Evolutionary conservation across 2,888 invertebrate genomes (phyloP).

Genomic region (Cryptus viduatorius): DNA sequence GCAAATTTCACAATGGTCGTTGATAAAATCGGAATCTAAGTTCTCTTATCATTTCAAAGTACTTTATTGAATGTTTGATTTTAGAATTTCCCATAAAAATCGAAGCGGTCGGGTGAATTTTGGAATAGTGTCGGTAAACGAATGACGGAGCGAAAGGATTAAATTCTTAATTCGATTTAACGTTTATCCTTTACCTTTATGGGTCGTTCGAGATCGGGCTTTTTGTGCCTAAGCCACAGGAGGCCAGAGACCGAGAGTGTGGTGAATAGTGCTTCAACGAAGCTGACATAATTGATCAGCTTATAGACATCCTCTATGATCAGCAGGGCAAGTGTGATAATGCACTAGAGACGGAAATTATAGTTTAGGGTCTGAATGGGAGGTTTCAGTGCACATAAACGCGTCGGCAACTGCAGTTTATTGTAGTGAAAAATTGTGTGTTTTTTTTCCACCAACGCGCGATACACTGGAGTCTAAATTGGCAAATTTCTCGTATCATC

Average conservation of each 20-base stretch:
- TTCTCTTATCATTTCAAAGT: too few species aligned
- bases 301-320: conserved; percentile 94
- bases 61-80: too few species aligned
- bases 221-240: conserved; percentile 92
- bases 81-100: too few species aligned
- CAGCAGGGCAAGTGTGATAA: conserved; percentile 92
- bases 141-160: conserved; percentile 21
- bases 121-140: background rate
- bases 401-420: conserved; percentile 22
- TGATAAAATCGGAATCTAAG: too few species aligned
- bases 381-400: conserved; percentile 59
- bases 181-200: conserved; percentile 88
- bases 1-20: too few species aligned
- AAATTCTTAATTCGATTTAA: conserved; percentile 27
- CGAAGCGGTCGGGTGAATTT: too few species aligned
- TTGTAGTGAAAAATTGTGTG: background rate
- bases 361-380: conserved; percentile 75
- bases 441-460: background rate
- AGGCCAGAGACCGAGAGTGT: conserved; percentile 94
- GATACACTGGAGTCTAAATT: background rate
- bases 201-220: conserved; percentile 91
- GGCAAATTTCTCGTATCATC: background rate
- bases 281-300: conserved; percentile 95
- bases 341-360: conserved; percentile 89
- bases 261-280: conserved; percentile 96